Evolutionary conservation across 2,797 vertebrate species (phyloP).

Genomic region (Spondyliosoma cantharus): DNA sequence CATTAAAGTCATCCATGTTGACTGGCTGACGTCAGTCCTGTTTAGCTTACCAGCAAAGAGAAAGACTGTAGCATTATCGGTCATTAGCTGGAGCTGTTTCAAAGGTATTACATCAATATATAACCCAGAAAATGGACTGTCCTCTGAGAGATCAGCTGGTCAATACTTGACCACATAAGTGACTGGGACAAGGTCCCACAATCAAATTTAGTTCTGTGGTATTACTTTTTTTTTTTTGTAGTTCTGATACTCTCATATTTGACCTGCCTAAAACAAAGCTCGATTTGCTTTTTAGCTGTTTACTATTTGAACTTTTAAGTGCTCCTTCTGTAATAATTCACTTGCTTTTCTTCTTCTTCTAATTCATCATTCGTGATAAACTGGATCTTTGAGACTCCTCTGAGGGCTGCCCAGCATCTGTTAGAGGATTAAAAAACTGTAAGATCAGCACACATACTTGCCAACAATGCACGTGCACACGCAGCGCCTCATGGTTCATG

Average conservation of each 20-base stretch:
- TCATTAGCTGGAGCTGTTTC: slow-evolving; percentile 30
- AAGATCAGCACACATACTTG: slow-evolving; percentile 36
- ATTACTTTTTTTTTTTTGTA: background rate
- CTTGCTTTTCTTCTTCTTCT: background rate
- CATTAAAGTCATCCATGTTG: slow-evolving; percentile 2
- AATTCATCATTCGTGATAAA: slow-evolving; percentile 28
- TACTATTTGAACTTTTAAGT: background rate
- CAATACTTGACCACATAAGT: slow-evolving; percentile 29
- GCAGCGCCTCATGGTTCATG: background rate
- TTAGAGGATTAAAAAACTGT: slow-evolving; percentile 16
- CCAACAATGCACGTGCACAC: slow-evolving; percentile 11
- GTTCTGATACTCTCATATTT: background rate
- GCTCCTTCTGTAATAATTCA: background rate
- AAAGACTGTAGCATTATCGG: slow-evolving; percentile 19
- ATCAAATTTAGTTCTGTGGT: slow-evolving; percentile 11
- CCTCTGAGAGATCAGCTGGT: slow-evolving; percentile 24
- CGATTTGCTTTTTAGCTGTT: background rate
- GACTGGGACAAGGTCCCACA: slow-evolving; percentile 13
- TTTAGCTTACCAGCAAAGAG: background rate
- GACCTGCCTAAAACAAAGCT: background rate
- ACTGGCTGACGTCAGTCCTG: background rate
- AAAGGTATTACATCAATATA: slow-evolving; percentile 35
- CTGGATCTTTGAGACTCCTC: slow-evolving; percentile 18
- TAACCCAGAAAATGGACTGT: slow-evolving; percentile 8
- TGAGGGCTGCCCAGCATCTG: slow-evolving; percentile 31